Percentiles rank a stretch among this genome's conserved stretches.
Evolutionary conservation across 1,140 invertebrate species (phyloP).

Genomic region (Papilio polyxenes): DNA sequence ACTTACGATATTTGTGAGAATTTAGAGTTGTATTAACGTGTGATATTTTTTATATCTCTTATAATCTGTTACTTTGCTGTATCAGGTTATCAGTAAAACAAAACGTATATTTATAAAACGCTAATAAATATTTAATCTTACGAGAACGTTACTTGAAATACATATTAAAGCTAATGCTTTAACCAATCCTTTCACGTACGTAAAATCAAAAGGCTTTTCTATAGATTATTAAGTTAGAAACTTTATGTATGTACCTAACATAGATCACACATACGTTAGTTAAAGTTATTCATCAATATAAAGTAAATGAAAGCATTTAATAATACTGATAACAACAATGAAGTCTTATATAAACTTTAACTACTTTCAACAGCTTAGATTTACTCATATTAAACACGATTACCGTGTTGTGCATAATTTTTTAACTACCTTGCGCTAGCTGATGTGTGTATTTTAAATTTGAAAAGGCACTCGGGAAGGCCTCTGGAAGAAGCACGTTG

Average conservation of each 20-base stretch:
- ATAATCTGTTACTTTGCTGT: neutral
- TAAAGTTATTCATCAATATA: too few species aligned
- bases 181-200: too few species aligned
- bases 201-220: too few species aligned
- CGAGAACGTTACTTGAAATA: neutral
- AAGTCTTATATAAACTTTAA: neutral
- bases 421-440: slow-evolving; percentile 57
- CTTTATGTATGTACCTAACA: too few species aligned
- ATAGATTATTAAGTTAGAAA: too few species aligned
- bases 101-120: too few species aligned
- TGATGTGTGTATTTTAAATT: slow-evolving; percentile 71
- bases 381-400: slow-evolving; percentile 17
- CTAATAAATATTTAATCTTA: too few species aligned
- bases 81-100: too few species aligned
- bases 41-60: neutral
- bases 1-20: neutral
- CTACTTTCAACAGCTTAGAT: neutral
- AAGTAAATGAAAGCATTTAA: too few species aligned
- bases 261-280: too few species aligned
- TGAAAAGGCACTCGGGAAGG: slow-evolving; percentile 60
- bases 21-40: neutral
- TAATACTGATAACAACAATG: neutral
- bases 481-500: slow-evolving; percentile 64
- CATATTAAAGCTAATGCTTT: too few species aligned
- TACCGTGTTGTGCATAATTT: slow-evolving; percentile 44